These are phyloP conservation scores for Litoditis marina DNA, from an alignment of 2,888 invertebrate species.

Conservation along the genomic window DNA sequence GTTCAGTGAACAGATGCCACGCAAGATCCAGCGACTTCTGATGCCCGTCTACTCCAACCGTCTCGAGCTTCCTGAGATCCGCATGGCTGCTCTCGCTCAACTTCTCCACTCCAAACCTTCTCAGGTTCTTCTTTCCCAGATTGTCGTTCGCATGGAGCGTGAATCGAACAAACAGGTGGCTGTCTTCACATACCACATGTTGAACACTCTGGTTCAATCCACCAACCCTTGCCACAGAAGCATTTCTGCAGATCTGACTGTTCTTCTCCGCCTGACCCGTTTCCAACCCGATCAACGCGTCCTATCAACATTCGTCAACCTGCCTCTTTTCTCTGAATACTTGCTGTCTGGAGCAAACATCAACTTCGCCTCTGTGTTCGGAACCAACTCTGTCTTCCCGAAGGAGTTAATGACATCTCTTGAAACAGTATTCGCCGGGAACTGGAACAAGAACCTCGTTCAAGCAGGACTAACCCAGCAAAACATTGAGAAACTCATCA, in stretches of 20 bases:
- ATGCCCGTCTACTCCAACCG: constrained; percentile 53
- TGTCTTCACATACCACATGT: constrained; percentile 41
- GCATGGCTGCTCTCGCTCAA: constrained; percentile 46
- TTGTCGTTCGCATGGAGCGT: constrained; percentile 33
- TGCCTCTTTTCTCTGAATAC: constrained; percentile 42
- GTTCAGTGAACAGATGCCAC: constrained; percentile 30
- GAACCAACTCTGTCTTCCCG: constrained; percentile 45
- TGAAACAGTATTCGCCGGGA: constrained; percentile 47
- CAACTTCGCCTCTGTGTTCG: constrained; percentile 43
- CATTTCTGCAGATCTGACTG: constrained; percentile 30
- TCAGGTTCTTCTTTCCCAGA: constrained; percentile 40
- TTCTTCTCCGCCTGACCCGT: constrained; percentile 27
- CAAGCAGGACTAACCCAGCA: constrained; percentile 48
- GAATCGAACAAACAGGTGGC: constrained; percentile 50
- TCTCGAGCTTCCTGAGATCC: constrained; percentile 43
- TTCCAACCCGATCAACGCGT: constrained; percentile 29
- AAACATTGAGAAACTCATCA: constrained; percentile 36
- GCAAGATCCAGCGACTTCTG: constrained; percentile 40
- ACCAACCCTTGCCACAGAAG: constrained; percentile 45
- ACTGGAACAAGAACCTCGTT: constrained; percentile 42
- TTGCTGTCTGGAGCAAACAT: constrained; percentile 35
- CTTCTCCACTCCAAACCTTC: constrained; percentile 46
- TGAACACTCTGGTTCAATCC: constrained; percentile 38
- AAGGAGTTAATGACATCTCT: constrained; percentile 42
- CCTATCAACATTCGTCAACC: constrained; percentile 31